Evolutionary conservation across 2,888 invertebrate genomes (phyloP).

Genomic region (Baccha elongata): DNA sequence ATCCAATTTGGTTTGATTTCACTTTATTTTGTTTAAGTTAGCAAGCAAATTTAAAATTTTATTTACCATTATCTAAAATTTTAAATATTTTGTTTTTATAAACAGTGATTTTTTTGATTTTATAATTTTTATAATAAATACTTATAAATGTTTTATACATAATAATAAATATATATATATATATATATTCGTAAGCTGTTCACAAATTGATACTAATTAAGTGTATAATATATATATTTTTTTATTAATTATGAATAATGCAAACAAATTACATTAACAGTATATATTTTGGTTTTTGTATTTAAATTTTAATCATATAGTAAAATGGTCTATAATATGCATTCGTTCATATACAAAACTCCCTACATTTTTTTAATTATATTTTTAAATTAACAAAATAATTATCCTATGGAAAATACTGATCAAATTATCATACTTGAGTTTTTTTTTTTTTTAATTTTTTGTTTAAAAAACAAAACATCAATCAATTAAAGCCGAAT

Average conservation of each 20-base stretch:
- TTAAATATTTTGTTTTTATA: constrained; percentile 63
- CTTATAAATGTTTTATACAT: constrained; percentile 66
- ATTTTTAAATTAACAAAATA: constrained; percentile 22
- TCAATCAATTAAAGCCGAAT: constrained; percentile 55
- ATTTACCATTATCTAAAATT: constrained; percentile 64
- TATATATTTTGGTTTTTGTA: constrained; percentile 31
- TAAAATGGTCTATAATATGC: constrained; percentile 64
- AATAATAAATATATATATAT: constrained; percentile 68
- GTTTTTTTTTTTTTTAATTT: constrained; percentile 13
- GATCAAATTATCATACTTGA: constrained; percentile 27
- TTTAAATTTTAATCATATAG: constrained; percentile 20
- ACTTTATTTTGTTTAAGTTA: constrained; percentile 61
- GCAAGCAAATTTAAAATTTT: constrained; percentile 69
- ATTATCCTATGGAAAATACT: constrained; percentile 42
- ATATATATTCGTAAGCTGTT: constrained; percentile 69
- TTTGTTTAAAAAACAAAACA: constrained; percentile 73
- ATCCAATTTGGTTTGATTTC: constrained; percentile 64
- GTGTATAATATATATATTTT: constrained; percentile 59
- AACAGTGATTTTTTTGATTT: constrained; percentile 49
- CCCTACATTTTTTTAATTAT: constrained; percentile 38
- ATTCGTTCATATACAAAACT: constrained; percentile 64
- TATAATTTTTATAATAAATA: constrained; percentile 52
- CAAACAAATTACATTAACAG: constrained; percentile 69
- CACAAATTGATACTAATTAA: constrained; percentile 65
- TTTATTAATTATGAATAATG: constrained; percentile 60